Percentiles rank a stretch among this genome's conserved stretches.
phyloP scores from a whole-genome alignment of 1,140 invertebrate species.

The Drosophila lacteicornis region DNA sequence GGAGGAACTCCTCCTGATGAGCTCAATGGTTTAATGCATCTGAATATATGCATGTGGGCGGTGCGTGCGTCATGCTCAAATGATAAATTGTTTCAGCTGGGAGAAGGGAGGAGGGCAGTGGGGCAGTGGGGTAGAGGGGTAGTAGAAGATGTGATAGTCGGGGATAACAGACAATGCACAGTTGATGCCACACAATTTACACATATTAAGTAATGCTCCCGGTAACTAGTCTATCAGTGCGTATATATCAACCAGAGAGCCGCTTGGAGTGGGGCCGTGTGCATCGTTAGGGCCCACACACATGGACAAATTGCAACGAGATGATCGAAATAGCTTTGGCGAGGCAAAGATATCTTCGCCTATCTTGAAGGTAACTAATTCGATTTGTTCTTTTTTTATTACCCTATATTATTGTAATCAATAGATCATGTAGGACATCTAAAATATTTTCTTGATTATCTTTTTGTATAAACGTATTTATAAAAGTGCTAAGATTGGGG shows the following conservation, averaged over 20 bases:
- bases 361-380: constrained; percentile 10
- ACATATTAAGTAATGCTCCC: constrained; percentile 81
- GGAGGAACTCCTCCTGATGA: constrained; percentile 43
- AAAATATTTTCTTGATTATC: too few species aligned
- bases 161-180: constrained; percentile 80
- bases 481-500: too few species aligned
- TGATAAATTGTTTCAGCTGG: constrained; percentile 74
- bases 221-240: constrained; percentile 69
- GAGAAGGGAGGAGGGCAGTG: too few species aligned
- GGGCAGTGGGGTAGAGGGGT: constrained; percentile 1
- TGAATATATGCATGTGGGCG: constrained; percentile 46
- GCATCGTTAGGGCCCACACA: constrained; percentile 20
- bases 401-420: too few species aligned
- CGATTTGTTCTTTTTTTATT: too few species aligned
- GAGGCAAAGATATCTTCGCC: constrained; percentile 36
- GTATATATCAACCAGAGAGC: constrained; percentile 40
- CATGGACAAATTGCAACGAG: constrained; percentile 70
- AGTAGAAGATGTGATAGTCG: constrained; percentile 55
- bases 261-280: constrained; percentile 13
- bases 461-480: too few species aligned
- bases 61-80: constrained; percentile 80
- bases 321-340: constrained; percentile 58
- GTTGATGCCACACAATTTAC: constrained; percentile 82
- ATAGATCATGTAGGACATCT: too few species aligned
- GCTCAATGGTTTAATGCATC: constrained; percentile 61